Conservation (phyloP, 2,888 invertebrate genomes). For the Cryptus viduatorius region DNA sequence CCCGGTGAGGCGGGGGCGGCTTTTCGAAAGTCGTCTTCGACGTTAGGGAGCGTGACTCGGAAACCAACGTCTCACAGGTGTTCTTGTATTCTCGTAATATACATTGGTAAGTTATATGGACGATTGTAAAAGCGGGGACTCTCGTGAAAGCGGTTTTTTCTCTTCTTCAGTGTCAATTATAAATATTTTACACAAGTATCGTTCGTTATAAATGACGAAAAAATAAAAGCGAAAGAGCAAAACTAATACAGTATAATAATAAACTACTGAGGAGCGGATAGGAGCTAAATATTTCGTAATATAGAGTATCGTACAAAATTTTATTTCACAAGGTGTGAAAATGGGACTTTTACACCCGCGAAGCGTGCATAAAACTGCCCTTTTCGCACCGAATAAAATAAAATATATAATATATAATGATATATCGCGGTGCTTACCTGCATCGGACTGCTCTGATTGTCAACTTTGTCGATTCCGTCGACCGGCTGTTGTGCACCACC, state of each 20-base stretch:
- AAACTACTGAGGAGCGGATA: background rate
- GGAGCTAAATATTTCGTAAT: background rate
- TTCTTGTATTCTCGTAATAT: constrained; percentile 42
- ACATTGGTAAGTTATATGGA: constrained; percentile 13
- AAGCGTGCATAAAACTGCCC: no score
- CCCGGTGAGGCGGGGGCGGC: background rate
- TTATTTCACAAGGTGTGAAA: no score
- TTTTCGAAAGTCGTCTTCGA: constrained; percentile 43
- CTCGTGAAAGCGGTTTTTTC: constrained; percentile 54
- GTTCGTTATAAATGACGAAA: background rate
- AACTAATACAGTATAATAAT: constrained; percentile 1
- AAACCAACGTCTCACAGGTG: constrained; percentile 23
- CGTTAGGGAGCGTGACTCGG: constrained; percentile 34
- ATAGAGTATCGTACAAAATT: background rate
- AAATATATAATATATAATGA: background rate
- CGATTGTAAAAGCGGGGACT: constrained; percentile 50
- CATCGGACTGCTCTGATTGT: constrained; percentile 93
- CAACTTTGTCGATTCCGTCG: constrained; percentile 96
- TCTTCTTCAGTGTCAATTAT: constrained; percentile 26
- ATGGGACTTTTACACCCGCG: no score
- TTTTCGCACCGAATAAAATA: no score
- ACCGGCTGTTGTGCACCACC: constrained; percentile 90
- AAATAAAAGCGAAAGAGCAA: constrained; percentile 45
- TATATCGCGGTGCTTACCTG: constrained; percentile 88
- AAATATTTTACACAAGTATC: constrained; percentile 39